Evolutionary conservation across 2,888 invertebrate species (phyloP).

Genomic region (Lochmaea capreae): DNA sequence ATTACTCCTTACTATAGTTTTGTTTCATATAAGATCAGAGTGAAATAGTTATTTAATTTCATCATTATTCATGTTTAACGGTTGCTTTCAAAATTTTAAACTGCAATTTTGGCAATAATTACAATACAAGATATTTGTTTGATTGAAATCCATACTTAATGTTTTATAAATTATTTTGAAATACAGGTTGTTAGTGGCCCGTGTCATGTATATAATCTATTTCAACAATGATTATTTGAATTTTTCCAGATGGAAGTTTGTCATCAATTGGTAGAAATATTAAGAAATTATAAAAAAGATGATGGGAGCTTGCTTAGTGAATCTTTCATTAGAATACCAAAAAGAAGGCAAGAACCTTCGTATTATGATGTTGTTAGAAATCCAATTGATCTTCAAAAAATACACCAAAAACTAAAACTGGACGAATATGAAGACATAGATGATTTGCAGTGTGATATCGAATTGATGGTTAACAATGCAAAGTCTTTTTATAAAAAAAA

Average conservation of each 20-base stretch:
- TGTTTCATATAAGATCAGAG: not conserved
- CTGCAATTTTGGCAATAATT: not conserved
- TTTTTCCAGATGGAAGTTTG: slow-evolving; percentile 80
- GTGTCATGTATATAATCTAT: too few relatives aligned
- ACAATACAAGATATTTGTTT: not conserved
- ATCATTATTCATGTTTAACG: too few relatives aligned
- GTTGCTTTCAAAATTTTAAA: not conserved
- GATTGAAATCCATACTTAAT: not conserved
- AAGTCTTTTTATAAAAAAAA: slow-evolving; percentile 94
- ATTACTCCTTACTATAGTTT: not conserved
- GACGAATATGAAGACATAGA: slow-evolving; percentile 97
- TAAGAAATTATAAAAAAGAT: slow-evolving; percentile 90
- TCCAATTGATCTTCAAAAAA: slow-evolving; percentile 94
- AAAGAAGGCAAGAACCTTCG: slow-evolving; percentile 90
- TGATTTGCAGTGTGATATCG: slow-evolving; percentile 89
- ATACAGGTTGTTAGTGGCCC: too few relatives aligned
- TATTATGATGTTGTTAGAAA: slow-evolving; percentile 93
- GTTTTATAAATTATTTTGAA: too few relatives aligned
- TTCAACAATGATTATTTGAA: not conserved
- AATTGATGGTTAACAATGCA: slow-evolving; percentile 92
- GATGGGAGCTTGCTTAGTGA: slow-evolving; percentile 93
- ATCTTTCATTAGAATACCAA: slow-evolving; percentile 94
- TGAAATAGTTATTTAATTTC: not conserved
- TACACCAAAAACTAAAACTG: slow-evolving; percentile 96
- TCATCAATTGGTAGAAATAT: slow-evolving; percentile 92